Conservation (phyloP, 1,140 invertebrate genomes). For the Drosophila bocqueti region DNA sequence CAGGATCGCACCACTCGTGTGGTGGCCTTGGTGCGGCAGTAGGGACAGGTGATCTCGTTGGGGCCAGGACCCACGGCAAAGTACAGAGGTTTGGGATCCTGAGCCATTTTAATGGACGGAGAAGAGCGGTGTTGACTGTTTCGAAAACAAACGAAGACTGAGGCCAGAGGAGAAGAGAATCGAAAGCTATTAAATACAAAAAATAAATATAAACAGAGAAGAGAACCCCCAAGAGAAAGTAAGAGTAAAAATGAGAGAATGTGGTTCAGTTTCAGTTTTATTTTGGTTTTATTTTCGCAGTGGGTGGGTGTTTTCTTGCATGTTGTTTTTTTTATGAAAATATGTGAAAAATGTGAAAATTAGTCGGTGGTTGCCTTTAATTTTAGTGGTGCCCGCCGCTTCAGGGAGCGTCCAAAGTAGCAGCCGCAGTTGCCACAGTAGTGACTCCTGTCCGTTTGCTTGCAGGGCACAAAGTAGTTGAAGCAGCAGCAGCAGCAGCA, state of each 20-base stretch:
- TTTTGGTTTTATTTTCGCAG: slow-evolving; percentile 23
- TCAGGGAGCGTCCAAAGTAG: slow-evolving; percentile 78
- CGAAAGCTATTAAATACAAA: neutral
- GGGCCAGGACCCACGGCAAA: slow-evolving; percentile 82
- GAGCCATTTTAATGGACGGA: slow-evolving; percentile 32
- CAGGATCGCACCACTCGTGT: slow-evolving; percentile 65
- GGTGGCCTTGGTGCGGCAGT: slow-evolving; percentile 65
- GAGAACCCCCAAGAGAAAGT: neutral
- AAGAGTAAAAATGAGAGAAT: neutral
- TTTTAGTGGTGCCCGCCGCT: slow-evolving; percentile 62
- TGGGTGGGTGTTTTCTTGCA: slow-evolving; percentile 21
- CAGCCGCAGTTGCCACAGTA: slow-evolving; percentile 82
- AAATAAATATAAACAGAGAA: slow-evolving; percentile 3
- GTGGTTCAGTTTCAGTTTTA: slow-evolving; percentile 32
- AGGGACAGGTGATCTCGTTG: slow-evolving; percentile 78
- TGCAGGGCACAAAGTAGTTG: slow-evolving; percentile 72
- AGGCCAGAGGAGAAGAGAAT: slow-evolving; percentile 17
- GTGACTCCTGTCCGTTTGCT: slow-evolving; percentile 80
- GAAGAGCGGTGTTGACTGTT: slow-evolving; percentile 28
- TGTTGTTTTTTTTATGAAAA: slow-evolving; percentile 1
- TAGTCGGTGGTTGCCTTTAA: slow-evolving; percentile 45
- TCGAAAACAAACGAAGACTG: slow-evolving; percentile 49
- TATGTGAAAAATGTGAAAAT: slow-evolving; percentile 7
- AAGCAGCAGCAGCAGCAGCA: slow-evolving; percentile 79
- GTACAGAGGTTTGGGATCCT: slow-evolving; percentile 64